Percentiles rank a stretch among this genome's conserved stretches.
Conservation (phyloP, 2,888 invertebrate species). For the Drosophila paranaensis region DNA sequence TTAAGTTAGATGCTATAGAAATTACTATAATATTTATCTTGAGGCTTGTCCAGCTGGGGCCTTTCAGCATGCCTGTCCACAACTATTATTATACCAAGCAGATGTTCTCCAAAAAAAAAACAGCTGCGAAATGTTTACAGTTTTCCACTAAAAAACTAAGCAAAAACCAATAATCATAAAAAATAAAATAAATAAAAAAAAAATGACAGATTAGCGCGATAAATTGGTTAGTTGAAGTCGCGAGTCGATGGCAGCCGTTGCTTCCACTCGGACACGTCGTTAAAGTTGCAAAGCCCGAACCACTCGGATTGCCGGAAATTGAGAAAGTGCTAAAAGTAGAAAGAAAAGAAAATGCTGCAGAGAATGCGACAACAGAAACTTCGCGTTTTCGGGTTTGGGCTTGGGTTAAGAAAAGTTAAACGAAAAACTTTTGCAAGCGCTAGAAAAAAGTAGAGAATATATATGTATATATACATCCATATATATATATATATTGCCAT, state of each 20-base stretch:
- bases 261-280: slow-evolving; percentile 53
- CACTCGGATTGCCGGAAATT: slow-evolving; percentile 59
- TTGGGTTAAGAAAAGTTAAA: slow-evolving; percentile 60
- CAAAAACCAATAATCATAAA: slow-evolving; percentile 5
- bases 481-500: slow-evolving; percentile 26
- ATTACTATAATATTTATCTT: neutral
- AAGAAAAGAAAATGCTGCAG: slow-evolving; percentile 33
- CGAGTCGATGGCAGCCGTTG: slow-evolving; percentile 57
- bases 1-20: neutral
- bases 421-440: slow-evolving; percentile 72
- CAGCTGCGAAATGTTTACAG: slow-evolving; percentile 36
- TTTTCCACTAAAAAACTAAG: slow-evolving; percentile 14
- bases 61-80: slow-evolving; percentile 9
- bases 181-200: slow-evolving; percentile 1
- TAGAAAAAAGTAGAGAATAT: slow-evolving; percentile 17
- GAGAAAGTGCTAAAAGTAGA: slow-evolving; percentile 59
- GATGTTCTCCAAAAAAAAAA: slow-evolving; percentile 2
- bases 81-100: slow-evolving; percentile 41
- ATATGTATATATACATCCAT: neutral
- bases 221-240: slow-evolving; percentile 31
- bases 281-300: slow-evolving; percentile 52
- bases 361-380: slow-evolving; percentile 36
- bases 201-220: slow-evolving; percentile 57
- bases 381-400: slow-evolving; percentile 16
- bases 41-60: too few species aligned